Conservation (phyloP, 2,113 vertebrate species). For the Phycodurus eques region DNA sequence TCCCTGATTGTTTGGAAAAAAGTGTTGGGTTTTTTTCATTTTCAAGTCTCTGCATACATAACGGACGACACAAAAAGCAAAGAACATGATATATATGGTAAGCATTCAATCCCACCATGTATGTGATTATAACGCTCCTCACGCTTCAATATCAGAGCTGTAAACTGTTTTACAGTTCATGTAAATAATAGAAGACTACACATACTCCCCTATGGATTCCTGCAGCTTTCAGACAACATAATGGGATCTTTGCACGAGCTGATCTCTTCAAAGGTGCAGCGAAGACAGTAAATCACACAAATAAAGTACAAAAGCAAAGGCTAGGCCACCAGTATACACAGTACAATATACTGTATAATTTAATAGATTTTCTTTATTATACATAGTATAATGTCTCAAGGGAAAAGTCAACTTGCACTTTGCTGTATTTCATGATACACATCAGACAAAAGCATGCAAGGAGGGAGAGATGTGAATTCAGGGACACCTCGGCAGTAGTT, state of each 20-base stretch:
- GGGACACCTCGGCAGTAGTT: neutral
- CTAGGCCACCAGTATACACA: conserved; percentile 11
- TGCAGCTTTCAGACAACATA: conserved; percentile 7
- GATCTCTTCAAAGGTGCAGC: conserved; percentile 47
- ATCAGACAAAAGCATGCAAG: neutral
- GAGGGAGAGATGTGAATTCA: neutral
- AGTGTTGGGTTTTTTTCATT: too few species aligned
- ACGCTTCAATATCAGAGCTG: conserved; percentile 15
- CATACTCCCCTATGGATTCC: conserved; percentile 17
- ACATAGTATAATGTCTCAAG: neutral
- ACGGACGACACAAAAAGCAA: neutral
- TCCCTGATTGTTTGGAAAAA: neutral
- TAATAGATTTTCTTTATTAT: neutral
- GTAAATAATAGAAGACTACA: conserved; percentile 2
- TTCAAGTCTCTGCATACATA: neutral
- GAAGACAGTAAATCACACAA: conserved; percentile 27
- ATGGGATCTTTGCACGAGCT: conserved; percentile 43
- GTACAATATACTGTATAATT: neutral
- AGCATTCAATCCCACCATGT: conserved; percentile 8
- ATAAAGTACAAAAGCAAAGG: conserved; percentile 28
- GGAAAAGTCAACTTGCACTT: neutral
- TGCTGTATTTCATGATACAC: neutral
- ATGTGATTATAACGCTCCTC: conserved; percentile 9
- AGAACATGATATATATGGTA: neutral
- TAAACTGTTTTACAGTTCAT: neutral